Conservation (phyloP, 2,888 invertebrate genomes). For the Netelia melanura region DNA sequence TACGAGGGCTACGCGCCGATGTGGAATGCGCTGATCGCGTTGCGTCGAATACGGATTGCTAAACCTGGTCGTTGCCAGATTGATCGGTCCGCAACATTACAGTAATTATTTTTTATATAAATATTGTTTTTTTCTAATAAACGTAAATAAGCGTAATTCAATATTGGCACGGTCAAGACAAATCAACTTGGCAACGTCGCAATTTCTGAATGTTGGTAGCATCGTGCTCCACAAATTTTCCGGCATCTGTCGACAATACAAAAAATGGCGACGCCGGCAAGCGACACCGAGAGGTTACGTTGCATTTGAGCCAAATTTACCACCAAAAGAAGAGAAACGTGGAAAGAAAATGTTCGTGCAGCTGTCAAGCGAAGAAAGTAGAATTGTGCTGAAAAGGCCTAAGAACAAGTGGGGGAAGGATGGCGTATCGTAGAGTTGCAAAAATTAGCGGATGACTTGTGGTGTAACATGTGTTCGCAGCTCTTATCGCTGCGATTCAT, state of each 20-base stretch:
- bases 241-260: constrained; percentile 32
- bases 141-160: constrained; percentile 13
- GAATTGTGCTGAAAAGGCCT: constrained; percentile 3
- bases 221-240: constrained; percentile 26
- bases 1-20: too few species aligned
- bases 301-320: constrained; percentile 40
- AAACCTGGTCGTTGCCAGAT: too few species aligned
- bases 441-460: constrained; percentile 37
- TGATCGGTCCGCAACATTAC: background rate
- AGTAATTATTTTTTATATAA: constrained; percentile 27
- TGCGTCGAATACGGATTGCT: too few species aligned
- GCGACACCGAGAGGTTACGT: constrained; percentile 37
- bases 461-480: constrained; percentile 37
- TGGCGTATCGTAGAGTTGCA: constrained; percentile 40
- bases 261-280: constrained; percentile 48
- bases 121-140: constrained; percentile 24
- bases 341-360: constrained; percentile 49
- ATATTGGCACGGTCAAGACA: constrained; percentile 17
- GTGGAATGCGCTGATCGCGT: too few species aligned
- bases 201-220: constrained; percentile 53
- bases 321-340: constrained; percentile 38
- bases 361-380: constrained; percentile 45
- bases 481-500: constrained; percentile 42
- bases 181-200: constrained; percentile 41
- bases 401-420: constrained; percentile 43